Conservation (phyloP, 2,113 vertebrate genomes). For the Apteryx mantelli region DNA sequence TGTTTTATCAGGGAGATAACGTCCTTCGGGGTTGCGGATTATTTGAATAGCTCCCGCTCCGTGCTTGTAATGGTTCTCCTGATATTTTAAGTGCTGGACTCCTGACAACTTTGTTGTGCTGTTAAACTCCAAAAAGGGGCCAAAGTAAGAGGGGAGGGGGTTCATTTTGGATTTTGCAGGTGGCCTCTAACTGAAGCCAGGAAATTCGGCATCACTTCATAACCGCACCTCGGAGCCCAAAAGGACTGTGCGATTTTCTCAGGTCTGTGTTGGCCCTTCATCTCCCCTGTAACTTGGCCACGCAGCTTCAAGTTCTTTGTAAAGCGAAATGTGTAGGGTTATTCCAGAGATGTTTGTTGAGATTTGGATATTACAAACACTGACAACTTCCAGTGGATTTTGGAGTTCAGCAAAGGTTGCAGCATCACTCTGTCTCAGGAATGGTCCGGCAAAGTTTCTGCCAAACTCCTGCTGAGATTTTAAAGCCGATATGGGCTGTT, state of each 20-base stretch:
- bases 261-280: background rate
- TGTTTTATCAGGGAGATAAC: background rate
- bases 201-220: accelerated
- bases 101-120: background rate
- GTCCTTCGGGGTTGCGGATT: accelerated
- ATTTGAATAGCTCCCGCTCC: background rate
- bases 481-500: background rate
- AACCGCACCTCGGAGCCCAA: accelerated
- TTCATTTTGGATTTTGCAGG: accelerated
- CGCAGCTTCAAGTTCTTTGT: background rate
- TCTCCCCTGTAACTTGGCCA: background rate
- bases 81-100: background rate
- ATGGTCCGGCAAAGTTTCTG: background rate
- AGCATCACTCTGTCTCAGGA: background rate
- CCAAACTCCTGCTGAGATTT: background rate
- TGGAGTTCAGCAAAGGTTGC: background rate
- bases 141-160: background rate
- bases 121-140: background rate
- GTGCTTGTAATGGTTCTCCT: background rate
- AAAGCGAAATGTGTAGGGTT: accelerated
- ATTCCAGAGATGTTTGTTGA: accelerated
- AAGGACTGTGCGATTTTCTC: accelerated
- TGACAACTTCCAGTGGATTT: background rate
- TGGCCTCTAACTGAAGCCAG: background rate
- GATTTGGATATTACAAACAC: background rate